phyloP scores from a whole-genome alignment of 2,113 vertebrate species.

The Sterrhoptilus dennistouni region DNA sequence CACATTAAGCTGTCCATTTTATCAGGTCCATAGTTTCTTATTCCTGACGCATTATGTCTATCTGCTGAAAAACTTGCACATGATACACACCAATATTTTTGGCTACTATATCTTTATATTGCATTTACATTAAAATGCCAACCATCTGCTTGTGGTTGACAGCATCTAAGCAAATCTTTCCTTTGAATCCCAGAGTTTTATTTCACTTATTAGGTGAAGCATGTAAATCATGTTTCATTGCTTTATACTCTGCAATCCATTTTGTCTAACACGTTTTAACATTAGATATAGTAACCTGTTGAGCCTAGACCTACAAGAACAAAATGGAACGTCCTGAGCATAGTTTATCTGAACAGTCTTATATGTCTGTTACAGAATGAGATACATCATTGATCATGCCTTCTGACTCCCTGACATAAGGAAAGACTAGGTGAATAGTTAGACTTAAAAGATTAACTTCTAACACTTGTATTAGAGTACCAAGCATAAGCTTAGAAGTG shows the following conservation, averaged over 20 bases:
- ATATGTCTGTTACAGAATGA: neutral
- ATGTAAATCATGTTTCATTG: neutral
- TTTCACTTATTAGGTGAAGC: neutral
- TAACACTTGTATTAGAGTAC: neutral
- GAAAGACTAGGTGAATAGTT: neutral
- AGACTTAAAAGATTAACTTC: conserved; percentile 39
- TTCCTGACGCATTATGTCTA: neutral
- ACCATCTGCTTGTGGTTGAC: neutral
- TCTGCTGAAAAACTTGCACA: neutral
- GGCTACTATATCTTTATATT: conserved; percentile 3
- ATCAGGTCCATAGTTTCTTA: neutral
- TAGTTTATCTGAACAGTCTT: neutral
- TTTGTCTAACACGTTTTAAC: neutral
- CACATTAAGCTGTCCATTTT: neutral
- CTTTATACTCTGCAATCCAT: neutral
- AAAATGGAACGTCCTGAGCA: neutral
- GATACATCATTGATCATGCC: neutral
- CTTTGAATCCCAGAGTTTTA: neutral
- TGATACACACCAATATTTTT: neutral
- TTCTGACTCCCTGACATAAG: neutral
- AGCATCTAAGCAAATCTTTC: neutral
- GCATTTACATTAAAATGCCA: conserved; percentile 19
- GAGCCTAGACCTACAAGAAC: neutral
- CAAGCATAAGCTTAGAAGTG: neutral
- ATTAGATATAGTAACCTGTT: neutral